Evolutionary conservation across 2,888 invertebrate genomes (phyloP), one percentile per base, ranked within the genome.

Genomic region (Punctoribates punctum): DNA sequence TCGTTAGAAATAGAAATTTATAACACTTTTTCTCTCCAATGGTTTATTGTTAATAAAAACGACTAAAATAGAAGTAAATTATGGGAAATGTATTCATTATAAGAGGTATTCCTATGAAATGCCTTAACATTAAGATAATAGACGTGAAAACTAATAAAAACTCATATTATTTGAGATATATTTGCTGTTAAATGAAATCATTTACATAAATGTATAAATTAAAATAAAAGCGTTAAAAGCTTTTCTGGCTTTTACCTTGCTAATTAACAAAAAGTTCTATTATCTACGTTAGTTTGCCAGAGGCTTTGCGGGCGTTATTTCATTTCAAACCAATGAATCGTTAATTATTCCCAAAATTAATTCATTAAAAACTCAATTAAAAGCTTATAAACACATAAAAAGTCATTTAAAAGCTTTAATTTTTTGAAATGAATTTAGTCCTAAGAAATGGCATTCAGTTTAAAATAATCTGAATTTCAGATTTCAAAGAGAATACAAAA

Each of bases 171-270:
- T 8, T 54, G 6, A 54, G n/a, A 20, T 8, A 54, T 54, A 54
- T 54, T 54, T 1, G 17, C 20, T 54, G 20, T 20, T 2, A 54
- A n/a, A 20, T 1, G 54, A 54, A 54, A n/a, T 54, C 17, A 54
- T 54, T 54, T 54, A 20, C 54, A 54, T 54, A 54, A 54, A 54
- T 54, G 54, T 54, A n/a, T 54, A 54, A 20, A 54, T 54, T 54
- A 20, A n/a, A 54, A 2, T 4, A 17, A 54, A 54, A 20, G 20
- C 20, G 20, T 54, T 54, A 54, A 20, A 54, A 20, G 20, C n/a
- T n/a, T n/a, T n/a, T n/a, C n/a, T n/a, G 54, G 54, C 20, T 54
- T 54, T 54, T n/a, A n/a, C 3, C n/a, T 54, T 54, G 34, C 4
- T 54, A 54, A 54, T 54, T 54, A 20, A 6, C 8, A 54, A 54